Percentiles rank a stretch among this genome's conserved stretches.
phyloP scores from a whole-genome alignment of 2,113 vertebrate genomes.

The Clarias magur region DNA sequence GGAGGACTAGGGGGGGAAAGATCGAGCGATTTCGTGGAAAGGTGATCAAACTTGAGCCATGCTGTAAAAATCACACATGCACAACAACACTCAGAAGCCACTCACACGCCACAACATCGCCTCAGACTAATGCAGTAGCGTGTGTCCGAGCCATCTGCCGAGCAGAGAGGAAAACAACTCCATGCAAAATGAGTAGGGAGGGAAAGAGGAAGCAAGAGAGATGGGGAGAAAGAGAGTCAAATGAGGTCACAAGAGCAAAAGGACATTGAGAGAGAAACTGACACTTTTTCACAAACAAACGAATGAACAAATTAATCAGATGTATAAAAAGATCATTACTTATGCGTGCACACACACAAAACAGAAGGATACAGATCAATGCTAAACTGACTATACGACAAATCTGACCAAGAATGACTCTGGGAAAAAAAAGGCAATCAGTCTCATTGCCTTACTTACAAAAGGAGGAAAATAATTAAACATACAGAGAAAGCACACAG shows the following conservation, averaged over 20 bases:
- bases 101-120: slow-evolving; percentile 42
- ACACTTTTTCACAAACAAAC: neutral
- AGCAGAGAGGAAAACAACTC: slow-evolving; percentile 52
- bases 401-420: neutral
- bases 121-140: slow-evolving; percentile 60
- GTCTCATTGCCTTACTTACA: slow-evolving; percentile 33
- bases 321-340: slow-evolving; percentile 21
- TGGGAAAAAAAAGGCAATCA: slow-evolving; percentile 46
- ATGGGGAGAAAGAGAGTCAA: slow-evolving; percentile 12
- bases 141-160: slow-evolving; percentile 72
- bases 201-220: slow-evolving; percentile 1
- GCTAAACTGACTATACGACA: neutral
- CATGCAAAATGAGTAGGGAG: slow-evolving; percentile 46
- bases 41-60: slow-evolving; percentile 47
- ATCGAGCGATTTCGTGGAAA: slow-evolving; percentile 24
- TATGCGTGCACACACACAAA: slow-evolving; percentile 8
- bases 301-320: slow-evolving; percentile 4
- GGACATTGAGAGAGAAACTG: neutral
- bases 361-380: slow-evolving; percentile 11
- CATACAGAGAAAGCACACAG: slow-evolving; percentile 45
- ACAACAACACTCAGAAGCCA: slow-evolving; percentile 16
- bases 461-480: slow-evolving; percentile 60
- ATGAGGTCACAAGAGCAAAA: neutral
- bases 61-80: slow-evolving; percentile 45
- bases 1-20: slow-evolving; percentile 45